These are phyloP conservation scores for Daubentonia madagascariensis DNA, from an alignment of 2,113 vertebrate genomes.

Conservation along the genomic window DNA sequence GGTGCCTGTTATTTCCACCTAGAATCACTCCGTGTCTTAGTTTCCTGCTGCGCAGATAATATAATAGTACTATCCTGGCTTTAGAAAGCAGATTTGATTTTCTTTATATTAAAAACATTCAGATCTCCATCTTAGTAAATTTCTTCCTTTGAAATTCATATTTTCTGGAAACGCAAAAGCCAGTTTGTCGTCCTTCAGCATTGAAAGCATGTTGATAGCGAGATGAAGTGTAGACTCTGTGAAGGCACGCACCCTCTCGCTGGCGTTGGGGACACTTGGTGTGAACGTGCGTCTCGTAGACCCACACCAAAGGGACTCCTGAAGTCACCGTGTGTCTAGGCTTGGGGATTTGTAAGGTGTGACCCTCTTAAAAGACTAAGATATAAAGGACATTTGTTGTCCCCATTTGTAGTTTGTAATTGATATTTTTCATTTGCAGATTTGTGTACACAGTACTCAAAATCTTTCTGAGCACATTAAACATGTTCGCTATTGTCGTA, in stretches of 20 bases:
- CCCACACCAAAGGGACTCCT: not conserved
- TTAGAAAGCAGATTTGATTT: not conserved
- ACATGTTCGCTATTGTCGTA: fast-evolving
- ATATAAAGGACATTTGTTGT: not conserved
- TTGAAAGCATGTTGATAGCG: fast-evolving
- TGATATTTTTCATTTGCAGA: not conserved
- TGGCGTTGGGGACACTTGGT: fast-evolving
- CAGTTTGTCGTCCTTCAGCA: not conserved
- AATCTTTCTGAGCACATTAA: not conserved
- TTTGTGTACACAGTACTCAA: not conserved
- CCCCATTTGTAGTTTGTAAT: not conserved
- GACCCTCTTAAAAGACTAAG: not conserved
- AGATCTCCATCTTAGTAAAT: not conserved
- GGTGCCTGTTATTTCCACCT: not conserved
- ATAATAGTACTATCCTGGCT: fast-evolving
- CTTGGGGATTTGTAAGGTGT: too few relatives aligned
- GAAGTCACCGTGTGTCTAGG: not conserved
- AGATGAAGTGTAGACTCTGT: fast-evolving
- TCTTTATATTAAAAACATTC: not conserved
- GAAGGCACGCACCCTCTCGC: too few relatives aligned
- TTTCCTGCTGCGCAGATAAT: not conserved
- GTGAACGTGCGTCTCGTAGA: fast-evolving
- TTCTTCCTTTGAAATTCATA: not conserved
- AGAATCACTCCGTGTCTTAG: fast-evolving
- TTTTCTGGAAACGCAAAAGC: not conserved